A percentile compares a stretch with the other conserved stretches of the same genome.
Conservation (phyloP, 2,113 vertebrate genomes). For the Anoura caudifer region DNA sequence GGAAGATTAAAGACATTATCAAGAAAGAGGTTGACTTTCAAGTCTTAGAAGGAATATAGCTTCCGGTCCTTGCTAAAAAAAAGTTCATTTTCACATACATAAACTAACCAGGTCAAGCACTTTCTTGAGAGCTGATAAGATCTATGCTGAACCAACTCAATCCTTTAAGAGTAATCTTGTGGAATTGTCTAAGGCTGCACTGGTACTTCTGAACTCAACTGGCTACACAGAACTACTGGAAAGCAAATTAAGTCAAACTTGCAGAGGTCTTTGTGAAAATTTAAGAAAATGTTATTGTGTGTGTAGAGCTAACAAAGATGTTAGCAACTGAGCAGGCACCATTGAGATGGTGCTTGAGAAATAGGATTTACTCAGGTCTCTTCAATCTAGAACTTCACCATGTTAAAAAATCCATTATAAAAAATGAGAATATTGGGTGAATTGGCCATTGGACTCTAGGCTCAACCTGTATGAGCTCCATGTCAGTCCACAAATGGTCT, state of each 20-base stretch:
- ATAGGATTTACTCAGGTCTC: not conserved
- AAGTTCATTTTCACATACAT: not conserved
- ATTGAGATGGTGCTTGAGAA: not conserved
- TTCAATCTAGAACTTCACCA: not conserved
- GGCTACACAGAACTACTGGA: not conserved
- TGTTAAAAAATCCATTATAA: not conserved
- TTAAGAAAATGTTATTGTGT: not conserved
- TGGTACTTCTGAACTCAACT: not conserved
- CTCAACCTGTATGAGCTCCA: not conserved
- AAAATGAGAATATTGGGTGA: not conserved
- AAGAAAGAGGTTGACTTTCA: not conserved
- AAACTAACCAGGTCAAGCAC: not conserved
- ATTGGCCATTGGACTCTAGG: not conserved
- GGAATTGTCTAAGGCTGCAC: not conserved
- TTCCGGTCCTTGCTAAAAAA: not conserved
- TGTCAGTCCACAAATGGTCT: not conserved
- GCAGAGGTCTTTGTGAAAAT: not conserved
- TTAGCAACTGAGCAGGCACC: not conserved
- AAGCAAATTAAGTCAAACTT: not conserved
- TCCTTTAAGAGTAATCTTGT: not conserved
- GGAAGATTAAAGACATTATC: not conserved
- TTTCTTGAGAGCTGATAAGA: not conserved
- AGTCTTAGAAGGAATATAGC: not conserved
- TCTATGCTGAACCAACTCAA: not conserved
- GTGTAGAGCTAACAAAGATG: not conserved